A percentile compares a stretch with the other conserved stretches of the same genome.
These are phyloP conservation scores for Leptopterna dolabrata DNA, from an alignment of 2,888 invertebrate genomes.

Conservation along the genomic window DNA sequence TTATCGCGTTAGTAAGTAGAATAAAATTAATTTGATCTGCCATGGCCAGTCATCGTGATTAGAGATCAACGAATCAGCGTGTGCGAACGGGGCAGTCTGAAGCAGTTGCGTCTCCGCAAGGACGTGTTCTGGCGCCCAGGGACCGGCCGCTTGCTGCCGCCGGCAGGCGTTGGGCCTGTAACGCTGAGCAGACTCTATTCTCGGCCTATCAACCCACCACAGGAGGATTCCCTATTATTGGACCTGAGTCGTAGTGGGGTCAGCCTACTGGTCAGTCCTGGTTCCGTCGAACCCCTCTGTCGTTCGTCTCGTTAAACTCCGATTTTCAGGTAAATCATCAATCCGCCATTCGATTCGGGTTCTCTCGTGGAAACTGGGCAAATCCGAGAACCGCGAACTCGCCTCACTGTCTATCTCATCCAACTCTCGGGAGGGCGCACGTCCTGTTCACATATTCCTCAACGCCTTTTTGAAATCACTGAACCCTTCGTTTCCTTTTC, in stretches of 20 bases:
- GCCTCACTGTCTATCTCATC: neutral
- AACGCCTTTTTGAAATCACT: too few relatives aligned
- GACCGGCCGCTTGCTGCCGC: neutral
- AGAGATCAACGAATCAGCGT: too few relatives aligned
- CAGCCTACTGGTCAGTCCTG: constrained; percentile 35
- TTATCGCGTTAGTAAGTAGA: too few relatives aligned
- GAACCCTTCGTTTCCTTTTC: too few relatives aligned
- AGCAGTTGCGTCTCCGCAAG: too few relatives aligned
- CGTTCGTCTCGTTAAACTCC: neutral
- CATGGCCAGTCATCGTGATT: too few relatives aligned
- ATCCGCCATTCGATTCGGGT: neutral
- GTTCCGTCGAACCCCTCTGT: neutral
- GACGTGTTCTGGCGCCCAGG: neutral
- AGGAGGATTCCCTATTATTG: constrained; percentile 12
- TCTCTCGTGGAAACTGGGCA: neutral
- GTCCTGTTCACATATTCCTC: too few relatives aligned
- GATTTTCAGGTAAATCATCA: constrained; percentile 4
- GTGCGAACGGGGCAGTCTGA: too few relatives aligned
- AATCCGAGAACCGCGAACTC: neutral
- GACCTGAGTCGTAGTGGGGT: constrained; percentile 35
- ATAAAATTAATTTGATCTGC: too few relatives aligned
- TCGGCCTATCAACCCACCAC: constrained; percentile 10
- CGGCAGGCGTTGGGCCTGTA: constrained; percentile 1
- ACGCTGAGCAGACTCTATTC: constrained; percentile 50
- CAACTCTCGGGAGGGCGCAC: too few relatives aligned